phyloP scores from a whole-genome alignment of 2,113 vertebrate genomes.

The Lonchura striata region DNA sequence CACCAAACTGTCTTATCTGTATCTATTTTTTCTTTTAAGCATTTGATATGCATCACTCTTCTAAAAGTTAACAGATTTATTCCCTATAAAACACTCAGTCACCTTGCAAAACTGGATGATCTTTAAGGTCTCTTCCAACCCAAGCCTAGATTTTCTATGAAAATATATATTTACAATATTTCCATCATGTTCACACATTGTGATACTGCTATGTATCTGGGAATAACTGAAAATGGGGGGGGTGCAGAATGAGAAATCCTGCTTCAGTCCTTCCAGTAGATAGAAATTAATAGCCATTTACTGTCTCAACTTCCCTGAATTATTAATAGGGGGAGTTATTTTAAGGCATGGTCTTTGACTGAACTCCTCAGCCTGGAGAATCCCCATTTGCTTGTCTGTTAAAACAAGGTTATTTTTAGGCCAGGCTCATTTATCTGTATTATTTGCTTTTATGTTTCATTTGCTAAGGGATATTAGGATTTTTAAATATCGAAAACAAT shows the following conservation, averaged over 20 bases:
- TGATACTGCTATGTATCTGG: background rate
- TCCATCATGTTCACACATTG: background rate
- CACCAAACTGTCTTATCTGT: background rate
- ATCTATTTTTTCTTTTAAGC: background rate
- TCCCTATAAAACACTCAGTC: background rate
- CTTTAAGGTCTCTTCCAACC: background rate
- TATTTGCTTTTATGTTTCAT: background rate
- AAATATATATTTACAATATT: background rate
- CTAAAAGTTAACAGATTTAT: background rate
- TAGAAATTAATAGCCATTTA: conserved; percentile 5
- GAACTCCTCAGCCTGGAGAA: background rate
- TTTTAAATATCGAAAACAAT: background rate
- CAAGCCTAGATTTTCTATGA: background rate
- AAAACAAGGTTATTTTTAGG: background rate
- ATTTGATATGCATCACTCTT: background rate
- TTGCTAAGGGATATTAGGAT: background rate
- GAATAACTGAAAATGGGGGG: background rate
- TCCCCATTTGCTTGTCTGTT: background rate
- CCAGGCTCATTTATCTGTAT: background rate
- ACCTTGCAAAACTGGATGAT: background rate
- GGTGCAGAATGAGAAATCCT: background rate
- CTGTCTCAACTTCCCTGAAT: background rate
- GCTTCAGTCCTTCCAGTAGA: background rate
- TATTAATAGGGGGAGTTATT: conserved; percentile 36
- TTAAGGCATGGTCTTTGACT: background rate